Evolutionary conservation across 2,888 invertebrate species (phyloP).

Genomic region (Agrotis clavis): DNA sequence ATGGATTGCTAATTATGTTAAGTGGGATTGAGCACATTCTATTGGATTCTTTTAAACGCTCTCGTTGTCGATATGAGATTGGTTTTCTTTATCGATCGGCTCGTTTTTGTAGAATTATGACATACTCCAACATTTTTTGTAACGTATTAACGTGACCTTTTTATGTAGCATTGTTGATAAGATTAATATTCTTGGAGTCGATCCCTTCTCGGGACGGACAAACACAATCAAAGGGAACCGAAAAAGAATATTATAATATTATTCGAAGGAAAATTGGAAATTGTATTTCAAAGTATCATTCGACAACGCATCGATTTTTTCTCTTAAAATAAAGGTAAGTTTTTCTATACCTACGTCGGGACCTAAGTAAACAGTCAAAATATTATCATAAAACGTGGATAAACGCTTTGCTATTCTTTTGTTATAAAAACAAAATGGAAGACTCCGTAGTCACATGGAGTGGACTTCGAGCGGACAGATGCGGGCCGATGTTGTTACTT

Average conservation of each 20-base stretch:
- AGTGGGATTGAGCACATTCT: constrained; percentile 20
- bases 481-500: constrained; percentile 6
- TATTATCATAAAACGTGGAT: constrained; percentile 23
- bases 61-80: constrained; percentile 13
- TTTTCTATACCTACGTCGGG: constrained; percentile 11
- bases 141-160: constrained; percentile 32
- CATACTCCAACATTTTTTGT: constrained; percentile 21
- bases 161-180: constrained; percentile 50
- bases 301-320: constrained; percentile 14
- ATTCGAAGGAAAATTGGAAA: constrained; percentile 45
- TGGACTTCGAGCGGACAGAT: neutral
- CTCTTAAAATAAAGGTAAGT: constrained; percentile 14
- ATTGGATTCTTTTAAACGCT: constrained; percentile 2
- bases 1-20: constrained; percentile 24
- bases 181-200: constrained; percentile 55
- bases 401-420: constrained; percentile 36
- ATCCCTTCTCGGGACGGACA: constrained; percentile 37
- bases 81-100: constrained; percentile 16
- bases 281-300: constrained; percentile 18
- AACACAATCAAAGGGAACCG: constrained; percentile 53
- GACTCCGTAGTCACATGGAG: neutral
- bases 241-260: constrained; percentile 48
- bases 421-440: constrained; percentile 33
- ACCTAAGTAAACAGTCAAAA: constrained; percentile 44
- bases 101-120: constrained; percentile 8